Evolutionary conservation across 2,797 vertebrate genomes (phyloP), one percentile per base, ranked within the genome.

Genomic region (Ptychobarbus kaznakovi): DNA sequence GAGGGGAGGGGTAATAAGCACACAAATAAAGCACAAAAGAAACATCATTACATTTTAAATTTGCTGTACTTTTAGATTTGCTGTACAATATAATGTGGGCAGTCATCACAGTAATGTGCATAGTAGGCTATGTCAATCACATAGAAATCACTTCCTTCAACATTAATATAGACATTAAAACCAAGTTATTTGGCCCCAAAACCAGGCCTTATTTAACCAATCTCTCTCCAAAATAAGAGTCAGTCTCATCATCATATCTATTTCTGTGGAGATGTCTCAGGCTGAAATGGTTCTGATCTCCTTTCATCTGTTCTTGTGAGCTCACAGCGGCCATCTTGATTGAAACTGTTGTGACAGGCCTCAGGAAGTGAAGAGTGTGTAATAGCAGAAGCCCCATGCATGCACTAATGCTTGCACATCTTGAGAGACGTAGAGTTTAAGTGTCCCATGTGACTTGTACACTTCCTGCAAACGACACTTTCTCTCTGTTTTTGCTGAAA

Each of bases 391-490:
- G 78, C 77, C 81, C 65, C 85, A 83, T 72, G 87, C 68, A 70
- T 83, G 80, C 80, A 68, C 79, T 75, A 22, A 68, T 58, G 82
- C 80, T 81, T 74, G 66, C 86, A 87, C 49, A 81, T 80, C 63
- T 68, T 82, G 77, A 82, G 65, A 88, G 68, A 72, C 68, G 51
- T 58, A 58, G 51, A 53, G 70, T 84, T 81, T 76, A 82, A 49
- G 16, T 76, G 73, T 42, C 80, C 87, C 89, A 88, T 83, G 89
- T 90, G 87, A 90, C 87, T 38, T 49, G 63, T 61, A 44, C 74
- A 90, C 89, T 90, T 90, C 89, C 89, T 90, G 84, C 81, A 82
- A 86, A 84, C 77, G 61, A 84, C 38, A 72, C 81, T 82, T 82
- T 82, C 63, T 70, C 68, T 82, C 69, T 65, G 49, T 87, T 25